Conservation (phyloP, 2,113 vertebrate species). For the Chloropsis hardwickii region DNA sequence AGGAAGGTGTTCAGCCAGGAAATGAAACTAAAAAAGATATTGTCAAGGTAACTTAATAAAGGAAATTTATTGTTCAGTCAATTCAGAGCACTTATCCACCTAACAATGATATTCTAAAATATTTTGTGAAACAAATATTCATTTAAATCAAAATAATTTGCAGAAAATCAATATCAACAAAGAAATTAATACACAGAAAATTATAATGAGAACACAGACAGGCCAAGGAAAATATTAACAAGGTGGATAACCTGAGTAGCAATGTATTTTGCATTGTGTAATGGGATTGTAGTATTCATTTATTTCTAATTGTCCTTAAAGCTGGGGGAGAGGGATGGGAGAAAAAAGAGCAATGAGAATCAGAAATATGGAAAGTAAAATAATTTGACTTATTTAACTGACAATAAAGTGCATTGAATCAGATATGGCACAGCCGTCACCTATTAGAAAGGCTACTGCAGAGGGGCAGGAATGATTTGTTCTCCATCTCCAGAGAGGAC, state of each 20-base stretch:
- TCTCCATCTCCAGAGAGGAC: neutral
- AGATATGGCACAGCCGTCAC: neutral
- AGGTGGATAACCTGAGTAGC: neutral
- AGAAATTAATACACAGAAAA: neutral
- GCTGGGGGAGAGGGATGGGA: fast-evolving
- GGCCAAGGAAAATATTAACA: neutral
- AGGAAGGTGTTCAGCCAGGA: neutral
- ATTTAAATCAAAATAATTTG: neutral
- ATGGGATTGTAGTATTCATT: neutral
- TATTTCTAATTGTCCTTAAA: neutral
- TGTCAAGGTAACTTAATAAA: neutral
- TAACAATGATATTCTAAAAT: neutral
- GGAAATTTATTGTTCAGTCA: neutral
- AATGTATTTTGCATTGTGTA: neutral
- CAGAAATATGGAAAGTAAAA: neutral
- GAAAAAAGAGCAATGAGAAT: neutral
- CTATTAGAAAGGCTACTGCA: neutral
- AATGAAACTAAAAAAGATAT: neutral
- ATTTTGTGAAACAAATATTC: neutral
- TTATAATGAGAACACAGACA: neutral
- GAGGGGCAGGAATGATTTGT: neutral
- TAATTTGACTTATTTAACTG: neutral
- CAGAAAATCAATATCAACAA: neutral
- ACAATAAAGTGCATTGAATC: neutral
- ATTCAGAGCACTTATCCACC: neutral